Conservation (phyloP, 2,113 vertebrate species). For the Eupsittula cactorum region DNA sequence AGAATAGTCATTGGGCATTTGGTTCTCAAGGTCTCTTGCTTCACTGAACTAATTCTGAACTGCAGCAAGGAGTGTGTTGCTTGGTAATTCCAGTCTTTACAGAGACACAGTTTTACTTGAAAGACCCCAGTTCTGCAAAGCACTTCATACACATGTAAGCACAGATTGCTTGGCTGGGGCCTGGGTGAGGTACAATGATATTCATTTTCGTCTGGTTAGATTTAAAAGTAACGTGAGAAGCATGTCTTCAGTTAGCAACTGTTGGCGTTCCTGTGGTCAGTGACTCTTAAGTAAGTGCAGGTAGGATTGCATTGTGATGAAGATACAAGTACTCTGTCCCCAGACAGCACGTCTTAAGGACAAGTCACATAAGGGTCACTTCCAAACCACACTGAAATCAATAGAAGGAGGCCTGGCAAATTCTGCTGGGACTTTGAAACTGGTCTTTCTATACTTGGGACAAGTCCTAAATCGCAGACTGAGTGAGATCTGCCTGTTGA, state of each 20-base stretch:
- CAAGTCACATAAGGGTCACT: background rate
- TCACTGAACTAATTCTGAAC: background rate
- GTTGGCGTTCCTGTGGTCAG: background rate
- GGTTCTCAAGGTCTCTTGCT: background rate
- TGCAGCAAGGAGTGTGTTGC: background rate
- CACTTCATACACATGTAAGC: background rate
- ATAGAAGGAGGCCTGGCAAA: background rate
- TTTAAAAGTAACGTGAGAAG: background rate
- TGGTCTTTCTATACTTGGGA: background rate
- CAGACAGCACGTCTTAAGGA: background rate
- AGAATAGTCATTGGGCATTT: background rate
- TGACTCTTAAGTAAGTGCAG: background rate
- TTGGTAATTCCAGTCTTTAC: background rate
- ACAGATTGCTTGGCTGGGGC: background rate
- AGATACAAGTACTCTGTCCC: background rate
- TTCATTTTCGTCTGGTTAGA: background rate
- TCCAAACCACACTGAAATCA: background rate
- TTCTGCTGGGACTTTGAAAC: background rate
- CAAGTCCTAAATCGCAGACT: background rate
- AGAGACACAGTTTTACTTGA: background rate
- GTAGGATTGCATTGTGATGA: background rate
- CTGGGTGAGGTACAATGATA: background rate
- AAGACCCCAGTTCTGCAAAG: background rate
- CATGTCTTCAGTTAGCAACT: background rate
- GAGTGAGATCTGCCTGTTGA: background rate